Percentiles rank a stretch among this genome's conserved stretches.
Evolutionary conservation across 2,113 vertebrate species (phyloP).

Genomic region (Loxodonta africana): DNA sequence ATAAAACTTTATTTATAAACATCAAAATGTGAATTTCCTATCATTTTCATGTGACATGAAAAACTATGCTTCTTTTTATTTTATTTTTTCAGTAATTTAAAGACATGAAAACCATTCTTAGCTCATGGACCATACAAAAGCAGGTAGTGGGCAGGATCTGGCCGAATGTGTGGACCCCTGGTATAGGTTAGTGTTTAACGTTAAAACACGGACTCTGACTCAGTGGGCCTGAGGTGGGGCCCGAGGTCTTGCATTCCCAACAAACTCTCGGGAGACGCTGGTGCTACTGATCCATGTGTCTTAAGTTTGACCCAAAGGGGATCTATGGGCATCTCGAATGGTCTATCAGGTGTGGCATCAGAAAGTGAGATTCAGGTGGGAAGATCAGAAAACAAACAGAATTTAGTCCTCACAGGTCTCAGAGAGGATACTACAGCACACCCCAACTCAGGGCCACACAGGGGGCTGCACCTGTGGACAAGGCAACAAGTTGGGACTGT

Average conservation of each 20-base stretch:
- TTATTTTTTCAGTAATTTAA: neutral
- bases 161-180: neutral
- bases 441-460: no score
- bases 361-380: no score
- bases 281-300: no score
- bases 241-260: neutral
- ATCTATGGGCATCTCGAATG: no score
- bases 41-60: neutral
- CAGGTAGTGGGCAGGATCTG: accelerated
- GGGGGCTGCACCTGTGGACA: no score
- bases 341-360: no score
- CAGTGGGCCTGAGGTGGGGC: neutral
- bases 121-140: neutral
- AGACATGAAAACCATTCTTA: neutral
- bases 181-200: accelerated
- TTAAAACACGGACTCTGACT: neutral
- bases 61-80: neutral
- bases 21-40: neutral
- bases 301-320: no score
- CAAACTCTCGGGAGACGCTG: neutral
- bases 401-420: no score
- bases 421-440: no score
- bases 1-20: neutral
- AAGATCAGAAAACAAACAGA: no score
- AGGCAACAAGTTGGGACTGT: no score